These are phyloP conservation scores for Sebastes fasciatus DNA, from an alignment of 2,113 vertebrate species.

Conservation along the genomic window DNA sequence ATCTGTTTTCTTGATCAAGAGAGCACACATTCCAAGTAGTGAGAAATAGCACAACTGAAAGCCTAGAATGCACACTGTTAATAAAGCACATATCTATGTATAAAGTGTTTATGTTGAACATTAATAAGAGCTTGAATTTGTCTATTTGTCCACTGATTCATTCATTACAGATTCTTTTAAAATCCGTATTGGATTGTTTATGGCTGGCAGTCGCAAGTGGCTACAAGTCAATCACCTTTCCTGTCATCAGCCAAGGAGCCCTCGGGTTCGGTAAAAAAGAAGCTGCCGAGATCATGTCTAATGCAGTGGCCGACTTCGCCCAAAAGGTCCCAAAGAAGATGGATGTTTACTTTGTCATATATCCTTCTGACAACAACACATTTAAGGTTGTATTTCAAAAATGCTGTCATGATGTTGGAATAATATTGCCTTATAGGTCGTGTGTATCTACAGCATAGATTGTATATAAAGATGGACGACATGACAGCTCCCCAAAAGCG, in stretches of 20 bases:
- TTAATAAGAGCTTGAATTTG: neutral
- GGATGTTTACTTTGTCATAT: conserved; percentile 84
- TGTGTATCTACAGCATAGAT: neutral
- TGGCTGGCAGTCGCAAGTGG: fast-evolving
- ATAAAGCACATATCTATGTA: neutral
- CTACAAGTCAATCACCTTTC: conserved; percentile 85
- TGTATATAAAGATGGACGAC: too few species aligned
- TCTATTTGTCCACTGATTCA: neutral
- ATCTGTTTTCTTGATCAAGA: neutral
- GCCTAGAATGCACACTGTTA: neutral
- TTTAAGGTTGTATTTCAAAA: conserved; percentile 79
- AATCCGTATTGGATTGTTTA: conserved; percentile 72
- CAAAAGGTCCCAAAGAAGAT: fast-evolving
- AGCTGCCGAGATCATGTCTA: conserved; percentile 79
- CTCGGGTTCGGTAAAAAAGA: neutral
- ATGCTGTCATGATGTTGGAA: neutral
- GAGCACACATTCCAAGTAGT: neutral
- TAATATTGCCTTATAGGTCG: neutral
- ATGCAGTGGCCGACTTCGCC: conserved; percentile 75
- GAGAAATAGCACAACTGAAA: neutral
- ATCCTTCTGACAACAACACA: conserved; percentile 43
- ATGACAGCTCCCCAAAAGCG: too few species aligned
- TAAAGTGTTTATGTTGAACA: neutral
- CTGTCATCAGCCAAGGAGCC: conserved; percentile 80
- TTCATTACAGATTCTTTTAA: conserved; percentile 74